Evolutionary conservation across 2,888 invertebrate species (phyloP), one percentile per base, ranked within the genome.

Genomic region (Caenorhabditis sp.): DNA sequence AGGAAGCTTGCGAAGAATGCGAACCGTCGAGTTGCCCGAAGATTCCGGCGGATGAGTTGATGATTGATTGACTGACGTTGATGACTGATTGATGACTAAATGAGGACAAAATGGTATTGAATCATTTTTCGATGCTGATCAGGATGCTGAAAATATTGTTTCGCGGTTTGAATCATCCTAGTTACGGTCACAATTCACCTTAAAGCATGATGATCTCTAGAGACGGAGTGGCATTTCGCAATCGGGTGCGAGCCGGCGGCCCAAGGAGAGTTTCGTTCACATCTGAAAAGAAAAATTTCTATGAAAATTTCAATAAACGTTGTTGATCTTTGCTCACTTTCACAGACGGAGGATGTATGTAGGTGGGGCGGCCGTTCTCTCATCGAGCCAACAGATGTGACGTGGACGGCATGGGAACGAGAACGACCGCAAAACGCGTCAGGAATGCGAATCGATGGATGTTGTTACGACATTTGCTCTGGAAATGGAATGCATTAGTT

Each of bases 231-330:
- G 52, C 68, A 68, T 68, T 68, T 68, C 43, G 58, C 58, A n/a
- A 53, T 24, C 2, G 15, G 11, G 41, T 56, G 56, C 68, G 50
- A 58, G 68, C 52, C 68, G 58, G 68, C 58, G 50, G 58, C 68
- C 68, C 68, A 68, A 68, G 68, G 26, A 52, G 68, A 68, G 43
- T 26, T 9, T n/a, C n/a, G n/a, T n/a, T n/a, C n/a, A n/a, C n/a
- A n/a, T 48, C 68, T 68, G 68, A 35, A 58, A 68, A 35, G 7
- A 8, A 30, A 13, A 1, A 17, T 17, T 26, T 45, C 13, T 6
- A 24, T 58, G 15, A 15, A 11, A 43, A 30, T 45, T 43, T 7
- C 13, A n/a, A n/a, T n/a, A n/a, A n/a, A 43, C 27, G 13, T 7
- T 5, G 0, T 32, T 30, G 7, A 32, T 15, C 13, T 20, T 13